Evolutionary conservation across 1,140 invertebrate species (phyloP).

Genomic region (Aricia agestis): DNA sequence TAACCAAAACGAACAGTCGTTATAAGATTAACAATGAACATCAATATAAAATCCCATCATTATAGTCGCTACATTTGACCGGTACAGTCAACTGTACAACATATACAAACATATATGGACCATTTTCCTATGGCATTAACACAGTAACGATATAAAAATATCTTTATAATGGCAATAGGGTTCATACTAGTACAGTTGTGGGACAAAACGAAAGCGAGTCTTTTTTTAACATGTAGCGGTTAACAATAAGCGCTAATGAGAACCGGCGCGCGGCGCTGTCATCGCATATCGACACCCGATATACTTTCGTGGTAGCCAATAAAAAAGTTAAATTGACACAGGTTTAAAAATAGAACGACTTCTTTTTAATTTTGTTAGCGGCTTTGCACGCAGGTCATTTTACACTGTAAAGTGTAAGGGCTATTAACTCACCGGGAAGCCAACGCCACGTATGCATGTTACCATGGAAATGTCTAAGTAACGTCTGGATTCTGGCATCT

Average conservation of each 20-base stretch:
- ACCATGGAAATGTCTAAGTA: no score
- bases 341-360: slow-evolving; percentile 43
- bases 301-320: slow-evolving; percentile 10
- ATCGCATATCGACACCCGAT: slow-evolving; percentile 7
- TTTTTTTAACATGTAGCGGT: background rate
- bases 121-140: no score
- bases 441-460: no score
- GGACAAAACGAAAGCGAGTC: background rate
- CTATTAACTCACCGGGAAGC: no score
- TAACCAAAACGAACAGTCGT: no score
- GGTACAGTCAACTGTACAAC: no score
- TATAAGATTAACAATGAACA: no score
- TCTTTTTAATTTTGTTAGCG: slow-evolving; percentile 28
- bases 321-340: slow-evolving; percentile 37
- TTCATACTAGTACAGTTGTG: background rate
- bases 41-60: no score
- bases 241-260: slow-evolving; percentile 12
- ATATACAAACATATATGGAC: no score
- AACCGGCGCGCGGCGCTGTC: background rate
- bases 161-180: background rate
- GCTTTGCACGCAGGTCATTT: slow-evolving; percentile 20
- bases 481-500: no score
- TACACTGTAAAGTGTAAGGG: background rate
- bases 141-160: no score
- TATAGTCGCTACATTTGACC: no score